Evolutionary conservation across 2,888 invertebrate genomes (phyloP).

Genomic region (Hipparchia semele): DNA sequence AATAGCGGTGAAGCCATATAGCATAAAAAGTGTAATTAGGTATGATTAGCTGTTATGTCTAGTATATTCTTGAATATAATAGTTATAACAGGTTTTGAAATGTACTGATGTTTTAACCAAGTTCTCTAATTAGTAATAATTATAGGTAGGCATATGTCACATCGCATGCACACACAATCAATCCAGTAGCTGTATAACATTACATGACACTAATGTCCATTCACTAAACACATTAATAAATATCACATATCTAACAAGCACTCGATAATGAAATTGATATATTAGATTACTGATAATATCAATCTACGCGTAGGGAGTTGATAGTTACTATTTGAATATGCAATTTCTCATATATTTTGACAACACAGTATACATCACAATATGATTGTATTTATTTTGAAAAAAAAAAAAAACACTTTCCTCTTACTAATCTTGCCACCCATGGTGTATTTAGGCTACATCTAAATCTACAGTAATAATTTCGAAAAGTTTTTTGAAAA

Average conservation of each 20-base stretch:
- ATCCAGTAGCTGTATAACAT: background rate
- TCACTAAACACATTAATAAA: conserved; percentile 4
- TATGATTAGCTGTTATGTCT: background rate
- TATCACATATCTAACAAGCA: background rate
- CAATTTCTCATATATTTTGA: too few species aligned
- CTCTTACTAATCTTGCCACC: too few species aligned
- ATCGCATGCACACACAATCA: conserved; percentile 9
- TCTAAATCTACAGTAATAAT: too few species aligned
- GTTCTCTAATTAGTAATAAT: background rate
- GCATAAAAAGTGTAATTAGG: conserved; percentile 1
- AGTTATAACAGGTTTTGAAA: background rate
- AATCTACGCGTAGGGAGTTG: background rate
- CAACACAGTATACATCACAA: too few species aligned
- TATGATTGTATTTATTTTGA: too few species aligned
- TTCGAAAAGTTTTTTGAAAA: too few species aligned
- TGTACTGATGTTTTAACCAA: conserved; percentile 1
- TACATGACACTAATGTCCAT: background rate
- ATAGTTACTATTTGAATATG: too few species aligned
- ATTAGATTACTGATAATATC: background rate
- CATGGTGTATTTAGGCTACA: too few species aligned
- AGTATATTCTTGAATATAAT: background rate
- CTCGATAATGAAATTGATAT: background rate
- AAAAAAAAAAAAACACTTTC: too few species aligned
- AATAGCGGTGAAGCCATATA: background rate
- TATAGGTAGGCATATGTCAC: conserved; percentile 10